phyloP scores from a whole-genome alignment of 64 coral and sea anemone species.

The Cladopsammia gracilis region DNA sequence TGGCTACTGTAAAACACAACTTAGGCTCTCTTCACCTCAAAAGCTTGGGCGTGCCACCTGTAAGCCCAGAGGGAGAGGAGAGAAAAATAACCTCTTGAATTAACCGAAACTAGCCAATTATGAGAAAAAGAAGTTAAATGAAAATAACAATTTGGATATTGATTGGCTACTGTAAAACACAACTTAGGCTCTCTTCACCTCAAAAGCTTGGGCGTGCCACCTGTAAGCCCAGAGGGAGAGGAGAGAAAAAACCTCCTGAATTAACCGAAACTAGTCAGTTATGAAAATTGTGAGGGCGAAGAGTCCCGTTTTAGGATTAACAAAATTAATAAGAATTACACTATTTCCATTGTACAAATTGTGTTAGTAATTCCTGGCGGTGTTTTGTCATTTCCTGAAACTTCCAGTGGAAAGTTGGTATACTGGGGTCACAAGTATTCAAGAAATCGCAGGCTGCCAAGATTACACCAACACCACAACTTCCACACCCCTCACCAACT shows the following conservation, averaged over 20 bases:
- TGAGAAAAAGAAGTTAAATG: background rate
- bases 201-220: background rate
- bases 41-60: background rate
- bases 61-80: background rate
- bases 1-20: too few species aligned
- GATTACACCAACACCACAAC: slow-evolving; percentile 23
- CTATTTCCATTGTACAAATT: slow-evolving; percentile 24
- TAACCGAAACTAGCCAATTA: too few species aligned
- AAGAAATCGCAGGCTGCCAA: background rate
- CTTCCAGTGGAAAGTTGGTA: slow-evolving; percentile 9
- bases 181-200: background rate
- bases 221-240: background rate
- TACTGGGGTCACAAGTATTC: background rate
- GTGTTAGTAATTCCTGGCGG: background rate
- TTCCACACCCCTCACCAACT: background rate
- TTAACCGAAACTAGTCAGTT: too few species aligned
- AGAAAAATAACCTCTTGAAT: too few species aligned
- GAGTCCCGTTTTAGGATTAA: too few species aligned
- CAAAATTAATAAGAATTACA: too few species aligned
- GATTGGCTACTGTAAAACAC: too few species aligned
- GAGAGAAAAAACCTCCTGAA: too few species aligned
- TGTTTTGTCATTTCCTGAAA: slow-evolving; percentile 12
- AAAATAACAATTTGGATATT: too few species aligned
- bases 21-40: background rate
- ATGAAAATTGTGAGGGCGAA: too few species aligned